Percentiles rank a stretch among this genome's conserved stretches.
Evolutionary conservation across 1,140 invertebrate species (phyloP).

Genomic region (Ceratitis capitata): DNA sequence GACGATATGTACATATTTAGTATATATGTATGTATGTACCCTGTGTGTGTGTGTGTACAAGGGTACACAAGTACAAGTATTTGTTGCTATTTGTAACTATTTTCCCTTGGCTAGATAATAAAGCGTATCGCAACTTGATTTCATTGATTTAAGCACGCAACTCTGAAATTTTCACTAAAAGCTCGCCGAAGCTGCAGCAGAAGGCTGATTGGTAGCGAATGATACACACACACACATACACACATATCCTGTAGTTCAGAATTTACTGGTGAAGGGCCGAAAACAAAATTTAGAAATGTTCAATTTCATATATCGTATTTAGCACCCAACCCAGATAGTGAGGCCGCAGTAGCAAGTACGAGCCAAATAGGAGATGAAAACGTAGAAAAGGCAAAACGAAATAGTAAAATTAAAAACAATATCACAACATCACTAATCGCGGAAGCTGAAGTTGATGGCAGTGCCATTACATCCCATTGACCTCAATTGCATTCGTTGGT

Average conservation of each 20-base stretch:
- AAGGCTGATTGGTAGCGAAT: not conserved
- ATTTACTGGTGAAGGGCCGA: not conserved
- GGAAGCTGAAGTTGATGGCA: not conserved
- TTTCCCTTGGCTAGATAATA: not conserved
- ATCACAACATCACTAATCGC: no score
- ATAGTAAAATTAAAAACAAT: no score
- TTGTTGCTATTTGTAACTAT: not conserved
- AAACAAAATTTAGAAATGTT: not conserved
- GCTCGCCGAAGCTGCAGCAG: not conserved
- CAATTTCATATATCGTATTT: not conserved
- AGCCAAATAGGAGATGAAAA: not conserved
- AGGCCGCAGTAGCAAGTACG: no score
- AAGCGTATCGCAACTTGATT: not conserved
- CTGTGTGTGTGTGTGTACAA: no score
- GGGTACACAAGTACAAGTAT: no score
- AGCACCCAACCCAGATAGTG: no score
- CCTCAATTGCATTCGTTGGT: conserved; percentile 19
- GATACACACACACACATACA: not conserved
- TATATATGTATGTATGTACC: no score
- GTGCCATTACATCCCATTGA: conserved; percentile 15
- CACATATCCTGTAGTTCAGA: not conserved
- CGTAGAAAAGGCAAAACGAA: not conserved
- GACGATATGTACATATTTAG: no score
- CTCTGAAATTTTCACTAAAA: not conserved
- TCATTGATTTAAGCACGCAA: conserved; percentile 33